A percentile compares a stretch with the other conserved stretches of the same genome.
These are phyloP conservation scores for Progne subis DNA, from an alignment of 2,113 vertebrate species.

Conservation along the genomic window DNA sequence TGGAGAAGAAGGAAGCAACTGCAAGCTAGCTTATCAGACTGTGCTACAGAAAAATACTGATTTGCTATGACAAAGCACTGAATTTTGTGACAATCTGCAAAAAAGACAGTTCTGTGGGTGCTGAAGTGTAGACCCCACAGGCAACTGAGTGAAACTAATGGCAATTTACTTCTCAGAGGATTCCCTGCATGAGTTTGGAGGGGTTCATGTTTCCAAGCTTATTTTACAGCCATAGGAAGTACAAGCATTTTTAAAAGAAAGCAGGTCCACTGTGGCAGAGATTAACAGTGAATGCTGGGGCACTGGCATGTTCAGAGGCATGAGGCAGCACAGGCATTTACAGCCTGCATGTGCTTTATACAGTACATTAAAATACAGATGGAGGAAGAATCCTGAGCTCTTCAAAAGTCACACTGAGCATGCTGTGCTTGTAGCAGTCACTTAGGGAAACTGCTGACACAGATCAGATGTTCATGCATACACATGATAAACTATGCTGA, in stretches of 20 bases:
- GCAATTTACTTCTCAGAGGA: background rate
- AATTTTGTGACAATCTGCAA: background rate
- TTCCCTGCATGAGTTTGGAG: background rate
- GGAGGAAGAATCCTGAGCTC: background rate
- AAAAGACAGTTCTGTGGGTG: background rate
- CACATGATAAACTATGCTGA: background rate
- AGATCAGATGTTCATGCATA: background rate
- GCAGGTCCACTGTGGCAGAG: background rate
- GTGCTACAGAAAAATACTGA: background rate
- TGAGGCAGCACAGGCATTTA: background rate
- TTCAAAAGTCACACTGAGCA: background rate
- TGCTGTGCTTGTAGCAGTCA: background rate
- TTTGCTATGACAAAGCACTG: background rate
- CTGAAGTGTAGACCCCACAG: background rate
- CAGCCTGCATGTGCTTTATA: fast-evolving
- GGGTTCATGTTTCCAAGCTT: background rate
- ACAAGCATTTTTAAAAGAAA: background rate
- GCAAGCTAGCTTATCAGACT: background rate
- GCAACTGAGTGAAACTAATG: background rate
- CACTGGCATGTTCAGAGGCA: background rate
- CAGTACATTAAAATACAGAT: background rate
- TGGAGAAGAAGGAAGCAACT: background rate
- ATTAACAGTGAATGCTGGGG: background rate
- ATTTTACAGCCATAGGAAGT: background rate
- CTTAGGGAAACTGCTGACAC: background rate